Percentiles rank a stretch among this genome's conserved stretches.
These are phyloP conservation scores for Aquatica leii DNA, from an alignment of 2,888 invertebrate species.

Conservation along the genomic window DNA sequence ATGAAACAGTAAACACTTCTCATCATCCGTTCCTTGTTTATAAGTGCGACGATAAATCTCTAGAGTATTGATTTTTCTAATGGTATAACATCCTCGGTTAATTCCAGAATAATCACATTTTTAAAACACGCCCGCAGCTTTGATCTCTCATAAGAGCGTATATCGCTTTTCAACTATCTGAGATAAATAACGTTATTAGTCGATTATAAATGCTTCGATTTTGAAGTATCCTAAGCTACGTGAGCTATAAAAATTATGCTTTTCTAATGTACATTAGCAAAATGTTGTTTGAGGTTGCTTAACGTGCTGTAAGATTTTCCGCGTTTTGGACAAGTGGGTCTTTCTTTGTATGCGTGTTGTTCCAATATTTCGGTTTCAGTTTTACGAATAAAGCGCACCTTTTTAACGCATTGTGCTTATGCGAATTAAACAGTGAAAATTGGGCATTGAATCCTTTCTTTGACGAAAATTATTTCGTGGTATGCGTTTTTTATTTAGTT, in stretches of 20 bases:
- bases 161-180: slow-evolving; percentile 62
- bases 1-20: no score
- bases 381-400: slow-evolving; percentile 16
- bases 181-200: slow-evolving; percentile 56
- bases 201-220: slow-evolving; percentile 5
- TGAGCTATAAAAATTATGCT: slow-evolving; percentile 56
- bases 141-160: slow-evolving; percentile 17
- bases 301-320: slow-evolving; percentile 54
- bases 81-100: slow-evolving; percentile 58
- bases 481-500: background rate
- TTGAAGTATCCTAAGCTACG: slow-evolving; percentile 11
- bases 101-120: no score
- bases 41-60: no score
- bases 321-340: slow-evolving; percentile 52
- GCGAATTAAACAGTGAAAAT: no score
- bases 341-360: slow-evolving; percentile 25
- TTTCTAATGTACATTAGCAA: slow-evolving; percentile 63
- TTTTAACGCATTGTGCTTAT: slow-evolving; percentile 2
- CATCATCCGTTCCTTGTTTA: no score
- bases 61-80: slow-evolving; percentile 56
- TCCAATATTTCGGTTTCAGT: slow-evolving; percentile 14
- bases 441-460: no score
- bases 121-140: slow-evolving; percentile 56
- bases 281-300: slow-evolving; percentile 64
- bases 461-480: no score